Evolutionary conservation across 1,140 invertebrate species (phyloP).

Genomic region (Eriosoma lanigerum): DNA sequence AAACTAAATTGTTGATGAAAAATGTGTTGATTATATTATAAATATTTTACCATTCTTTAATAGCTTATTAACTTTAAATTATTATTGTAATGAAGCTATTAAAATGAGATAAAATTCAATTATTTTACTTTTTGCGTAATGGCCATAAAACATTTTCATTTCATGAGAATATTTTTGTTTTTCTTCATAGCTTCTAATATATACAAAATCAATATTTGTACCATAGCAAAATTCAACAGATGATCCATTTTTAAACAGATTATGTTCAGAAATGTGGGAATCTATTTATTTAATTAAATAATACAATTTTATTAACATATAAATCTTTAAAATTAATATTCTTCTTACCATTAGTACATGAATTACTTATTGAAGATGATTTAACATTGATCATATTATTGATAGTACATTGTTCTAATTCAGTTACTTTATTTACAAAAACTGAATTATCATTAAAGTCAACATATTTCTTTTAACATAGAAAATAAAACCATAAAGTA

Average conservation of each 20-base stretch:
- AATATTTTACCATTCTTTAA: neutral
- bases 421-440: neutral
- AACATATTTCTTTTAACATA: neutral
- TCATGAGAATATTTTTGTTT: neutral
- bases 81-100: neutral
- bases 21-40: neutral
- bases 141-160: neutral
- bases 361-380: neutral
- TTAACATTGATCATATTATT: neutral
- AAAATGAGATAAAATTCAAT: neutral
- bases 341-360: neutral
- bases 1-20: no score
- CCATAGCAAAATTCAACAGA: conserved; percentile 8
- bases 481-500: no score
- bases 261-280: neutral
- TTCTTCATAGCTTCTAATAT: conserved; percentile 5
- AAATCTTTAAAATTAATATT: neutral
- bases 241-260: conserved; percentile 15
- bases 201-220: conserved; percentile 8
- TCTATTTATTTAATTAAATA: neutral
- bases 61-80: neutral
- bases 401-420: neutral
- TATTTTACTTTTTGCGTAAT: neutral
- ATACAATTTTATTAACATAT: neutral
- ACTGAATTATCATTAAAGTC: neutral